These are phyloP conservation scores for Numida meleagris DNA, from an alignment of 2,113 vertebrate genomes.

Conservation along the genomic window DNA sequence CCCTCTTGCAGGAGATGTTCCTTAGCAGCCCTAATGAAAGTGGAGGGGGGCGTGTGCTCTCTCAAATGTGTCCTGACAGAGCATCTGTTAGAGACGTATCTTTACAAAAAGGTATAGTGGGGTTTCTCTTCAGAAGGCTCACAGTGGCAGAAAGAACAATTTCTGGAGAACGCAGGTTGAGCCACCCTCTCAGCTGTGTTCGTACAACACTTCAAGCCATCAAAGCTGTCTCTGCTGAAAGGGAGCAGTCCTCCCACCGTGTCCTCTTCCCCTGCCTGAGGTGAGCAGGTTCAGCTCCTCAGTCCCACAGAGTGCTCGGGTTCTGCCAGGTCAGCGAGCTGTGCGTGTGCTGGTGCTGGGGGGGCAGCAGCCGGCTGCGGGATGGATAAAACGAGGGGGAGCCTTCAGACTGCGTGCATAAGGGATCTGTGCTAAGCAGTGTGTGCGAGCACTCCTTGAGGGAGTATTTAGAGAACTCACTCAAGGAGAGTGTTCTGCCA, in stretches of 20 bases:
- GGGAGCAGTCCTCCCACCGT: not conserved
- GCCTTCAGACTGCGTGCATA: rapidly evolving
- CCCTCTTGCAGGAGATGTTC: not conserved
- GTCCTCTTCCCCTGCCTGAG: rapidly evolving
- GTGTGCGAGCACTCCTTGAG: not conserved
- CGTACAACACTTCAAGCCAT: not conserved
- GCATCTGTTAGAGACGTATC: not conserved
- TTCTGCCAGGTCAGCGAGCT: not conserved
- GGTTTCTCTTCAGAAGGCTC: not conserved
- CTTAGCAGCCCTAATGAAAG: not conserved
- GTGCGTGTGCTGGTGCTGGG: not conserved
- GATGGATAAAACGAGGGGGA: not conserved
- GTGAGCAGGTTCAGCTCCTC: not conserved
- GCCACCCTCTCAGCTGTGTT: not conserved
- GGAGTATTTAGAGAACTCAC: not conserved
- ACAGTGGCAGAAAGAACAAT: not conserved
- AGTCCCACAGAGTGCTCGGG: rapidly evolving
- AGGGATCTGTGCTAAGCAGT: not conserved
- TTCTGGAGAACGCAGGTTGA: not conserved
- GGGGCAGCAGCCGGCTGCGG: not conserved
- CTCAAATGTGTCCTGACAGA: not conserved
- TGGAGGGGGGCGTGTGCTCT: not conserved
- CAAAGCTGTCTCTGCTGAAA: not conserved
- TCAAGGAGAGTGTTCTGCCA: not conserved
- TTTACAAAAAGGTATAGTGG: rapidly evolving